A percentile compares a stretch with the other conserved stretches of the same genome.
Conservation (phyloP, 2,113 vertebrate species). For the Microtus ochrogaster region DNA sequence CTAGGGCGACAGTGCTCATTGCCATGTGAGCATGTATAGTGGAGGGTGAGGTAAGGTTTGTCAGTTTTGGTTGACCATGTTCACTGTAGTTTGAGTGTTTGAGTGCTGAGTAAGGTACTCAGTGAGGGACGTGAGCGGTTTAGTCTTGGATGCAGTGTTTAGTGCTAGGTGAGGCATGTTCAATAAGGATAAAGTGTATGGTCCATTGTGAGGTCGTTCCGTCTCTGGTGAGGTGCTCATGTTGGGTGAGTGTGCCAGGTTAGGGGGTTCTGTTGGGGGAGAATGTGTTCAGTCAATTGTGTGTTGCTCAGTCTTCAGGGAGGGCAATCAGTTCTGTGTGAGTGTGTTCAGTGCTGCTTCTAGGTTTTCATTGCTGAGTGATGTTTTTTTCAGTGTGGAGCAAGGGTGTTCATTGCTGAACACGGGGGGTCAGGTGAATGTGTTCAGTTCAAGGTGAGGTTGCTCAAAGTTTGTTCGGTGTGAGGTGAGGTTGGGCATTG, state of each 20-base stretch:
- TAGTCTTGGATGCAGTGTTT: neutral
- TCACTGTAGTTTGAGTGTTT: neutral
- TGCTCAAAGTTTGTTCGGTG: neutral
- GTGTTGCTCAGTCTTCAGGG: no score
- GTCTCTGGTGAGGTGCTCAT: no score
- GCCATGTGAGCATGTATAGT: no score
- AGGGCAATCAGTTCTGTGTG: no score
- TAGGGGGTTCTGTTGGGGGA: no score
- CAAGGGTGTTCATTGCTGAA: neutral
- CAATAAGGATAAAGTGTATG: neutral
- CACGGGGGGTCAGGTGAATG: neutral
- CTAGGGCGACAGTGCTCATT: no score
- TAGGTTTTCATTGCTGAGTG: neutral
- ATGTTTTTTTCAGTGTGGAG: neutral
- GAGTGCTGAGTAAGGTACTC: no score
- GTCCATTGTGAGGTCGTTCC: neutral
- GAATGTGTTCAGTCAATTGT: no score
- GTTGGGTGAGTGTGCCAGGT: no score
- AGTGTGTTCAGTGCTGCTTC: neutral
- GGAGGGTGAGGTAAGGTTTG: no score
- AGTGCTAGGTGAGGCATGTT: neutral
- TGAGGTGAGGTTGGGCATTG: neutral
- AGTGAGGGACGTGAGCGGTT: no score
- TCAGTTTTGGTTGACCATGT: no score
- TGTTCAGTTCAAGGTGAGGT: neutral